phyloP scores from a whole-genome alignment of 2,113 vertebrate genomes.

The Saccopteryx leptura region DNA sequence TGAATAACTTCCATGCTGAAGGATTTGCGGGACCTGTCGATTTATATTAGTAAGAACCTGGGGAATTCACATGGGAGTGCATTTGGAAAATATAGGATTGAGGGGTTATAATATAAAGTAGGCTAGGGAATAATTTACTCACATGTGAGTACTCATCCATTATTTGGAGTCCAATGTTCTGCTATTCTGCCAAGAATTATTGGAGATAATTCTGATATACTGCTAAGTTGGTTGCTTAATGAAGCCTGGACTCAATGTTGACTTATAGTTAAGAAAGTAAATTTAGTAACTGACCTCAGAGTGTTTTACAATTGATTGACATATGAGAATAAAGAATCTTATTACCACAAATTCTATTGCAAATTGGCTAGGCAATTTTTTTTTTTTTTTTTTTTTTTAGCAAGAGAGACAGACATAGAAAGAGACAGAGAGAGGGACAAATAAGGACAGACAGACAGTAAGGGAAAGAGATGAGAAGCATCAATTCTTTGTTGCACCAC shows the following conservation, averaged over 20 bases:
- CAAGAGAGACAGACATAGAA: too few relatives aligned
- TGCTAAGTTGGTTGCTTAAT: neutral
- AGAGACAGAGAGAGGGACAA: too few relatives aligned
- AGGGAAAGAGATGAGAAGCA: too few relatives aligned
- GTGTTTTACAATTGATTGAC: neutral
- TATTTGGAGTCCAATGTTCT: neutral
- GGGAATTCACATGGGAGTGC: neutral
- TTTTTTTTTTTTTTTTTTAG: neutral
- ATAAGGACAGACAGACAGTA: too few relatives aligned
- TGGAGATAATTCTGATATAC: neutral
- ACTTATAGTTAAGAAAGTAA: neutral
- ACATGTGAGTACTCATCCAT: neutral
- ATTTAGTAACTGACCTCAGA: neutral
- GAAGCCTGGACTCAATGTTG: neutral
- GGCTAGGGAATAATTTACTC: neutral
- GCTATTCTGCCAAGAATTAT: neutral
- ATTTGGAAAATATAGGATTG: neutral
- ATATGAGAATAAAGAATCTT: neutral
- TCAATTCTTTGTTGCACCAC: too few relatives aligned
- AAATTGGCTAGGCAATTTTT: neutral
- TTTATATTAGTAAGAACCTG: neutral
- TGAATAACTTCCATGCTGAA: neutral
- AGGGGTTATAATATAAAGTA: neutral
- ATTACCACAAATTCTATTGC: neutral
- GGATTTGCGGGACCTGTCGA: neutral